Percentiles rank a stretch among this genome's conserved stretches.
These are phyloP conservation scores for Heterodera schachtii DNA, from an alignment of 1,140 invertebrate species.

Conservation along the genomic window DNA sequence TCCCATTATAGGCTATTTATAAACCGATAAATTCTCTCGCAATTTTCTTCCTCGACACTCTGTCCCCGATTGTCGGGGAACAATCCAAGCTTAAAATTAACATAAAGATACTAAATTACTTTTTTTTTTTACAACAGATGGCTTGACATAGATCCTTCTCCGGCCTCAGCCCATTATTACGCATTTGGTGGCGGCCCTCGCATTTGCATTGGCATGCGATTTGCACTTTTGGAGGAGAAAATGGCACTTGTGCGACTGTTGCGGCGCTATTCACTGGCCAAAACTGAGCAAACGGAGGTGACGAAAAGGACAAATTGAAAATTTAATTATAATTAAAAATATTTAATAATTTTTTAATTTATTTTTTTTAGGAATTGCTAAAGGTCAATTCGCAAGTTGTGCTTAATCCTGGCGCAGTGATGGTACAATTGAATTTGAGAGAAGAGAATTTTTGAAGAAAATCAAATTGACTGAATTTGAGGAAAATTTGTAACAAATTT, in stretches of 20 bases:
- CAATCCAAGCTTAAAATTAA: too few relatives aligned
- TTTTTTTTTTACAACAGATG: slow-evolving; percentile 15
- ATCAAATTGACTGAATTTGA: too few relatives aligned
- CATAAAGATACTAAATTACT: neutral
- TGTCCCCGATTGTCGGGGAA: too few relatives aligned
- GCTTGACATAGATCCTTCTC: slow-evolving; percentile 28
- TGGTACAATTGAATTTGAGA: slow-evolving; percentile 15
- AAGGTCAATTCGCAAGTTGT: slow-evolving; percentile 9
- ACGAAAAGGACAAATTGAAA: too few relatives aligned
- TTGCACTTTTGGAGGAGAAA: slow-evolving; percentile 74
- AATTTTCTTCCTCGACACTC: too few relatives aligned
- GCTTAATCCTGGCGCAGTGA: slow-evolving; percentile 11
- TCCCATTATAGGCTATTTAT: too few relatives aligned
- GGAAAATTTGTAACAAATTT: too few relatives aligned
- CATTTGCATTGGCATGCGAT: slow-evolving; percentile 72
- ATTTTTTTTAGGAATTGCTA: slow-evolving; percentile 8
- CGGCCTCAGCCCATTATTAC: slow-evolving; percentile 62
- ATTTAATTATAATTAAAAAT: neutral
- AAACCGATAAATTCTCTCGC: too few relatives aligned
- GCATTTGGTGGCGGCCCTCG: slow-evolving; percentile 70
- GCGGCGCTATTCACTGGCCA: slow-evolving; percentile 44
- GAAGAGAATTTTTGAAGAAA: neutral
- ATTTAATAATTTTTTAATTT: neutral
- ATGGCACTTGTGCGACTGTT: slow-evolving; percentile 68
- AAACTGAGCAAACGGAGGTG: slow-evolving; percentile 21